Conservation (phyloP, 2,888 invertebrate species). For the Heliconius ethilla region DNA sequence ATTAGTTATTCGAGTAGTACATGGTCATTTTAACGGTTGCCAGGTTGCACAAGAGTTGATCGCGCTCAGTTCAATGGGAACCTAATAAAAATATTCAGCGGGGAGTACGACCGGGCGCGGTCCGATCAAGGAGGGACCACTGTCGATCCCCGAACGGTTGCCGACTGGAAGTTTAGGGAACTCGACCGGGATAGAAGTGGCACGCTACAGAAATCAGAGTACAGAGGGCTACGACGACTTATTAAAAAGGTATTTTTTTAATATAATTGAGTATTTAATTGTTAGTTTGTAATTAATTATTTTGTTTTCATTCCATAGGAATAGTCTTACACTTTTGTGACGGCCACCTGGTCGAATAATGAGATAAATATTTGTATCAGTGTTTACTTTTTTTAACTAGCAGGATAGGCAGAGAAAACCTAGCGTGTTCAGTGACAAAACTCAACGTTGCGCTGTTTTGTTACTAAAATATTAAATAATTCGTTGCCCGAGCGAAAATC, state of each 20-base stretch:
- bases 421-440: no score
- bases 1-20: not conserved
- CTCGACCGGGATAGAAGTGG: slow-evolving; percentile 91
- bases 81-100: slow-evolving; percentile 91
- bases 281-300: not conserved
- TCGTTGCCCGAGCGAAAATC: no score
- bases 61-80: slow-evolving; percentile 91
- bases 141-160: slow-evolving; percentile 80
- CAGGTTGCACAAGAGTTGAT: slow-evolving; percentile 88
- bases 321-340: not conserved
- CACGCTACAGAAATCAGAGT: slow-evolving; percentile 90
- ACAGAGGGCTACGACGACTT: slow-evolving; percentile 89
- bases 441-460: no score
- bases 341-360: not conserved
- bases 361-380: no score
- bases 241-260: slow-evolving; percentile 85
- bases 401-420: no score
- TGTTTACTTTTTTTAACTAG: no score
- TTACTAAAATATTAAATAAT: no score
- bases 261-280: not conserved
- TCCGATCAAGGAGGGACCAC: slow-evolving; percentile 54
- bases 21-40: slow-evolving; percentile 18
- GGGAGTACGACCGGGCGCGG: slow-evolving; percentile 85
- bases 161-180: slow-evolving; percentile 94
- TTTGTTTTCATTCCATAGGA: not conserved